Conservation (phyloP, 2,888 invertebrate species). For the Steromphala cineraria region DNA sequence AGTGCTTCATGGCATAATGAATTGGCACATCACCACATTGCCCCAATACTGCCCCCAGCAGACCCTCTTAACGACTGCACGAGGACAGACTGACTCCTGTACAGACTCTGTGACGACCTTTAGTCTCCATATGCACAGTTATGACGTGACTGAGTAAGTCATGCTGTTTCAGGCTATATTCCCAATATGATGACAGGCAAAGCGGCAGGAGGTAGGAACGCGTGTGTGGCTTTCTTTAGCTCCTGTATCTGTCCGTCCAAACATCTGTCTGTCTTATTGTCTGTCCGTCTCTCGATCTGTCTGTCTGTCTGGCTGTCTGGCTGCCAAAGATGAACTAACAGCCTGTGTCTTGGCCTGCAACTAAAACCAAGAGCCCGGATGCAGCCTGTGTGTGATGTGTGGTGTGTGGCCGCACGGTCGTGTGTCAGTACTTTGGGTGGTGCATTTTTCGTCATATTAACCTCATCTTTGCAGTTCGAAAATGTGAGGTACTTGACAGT, state of each 20-base stretch:
- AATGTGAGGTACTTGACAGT: slow-evolving; percentile 62
- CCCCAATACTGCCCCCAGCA: no score
- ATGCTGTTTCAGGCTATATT: not conserved
- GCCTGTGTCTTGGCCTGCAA: not conserved
- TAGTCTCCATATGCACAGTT: no score
- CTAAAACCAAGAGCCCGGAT: no score
- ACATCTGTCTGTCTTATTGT: no score
- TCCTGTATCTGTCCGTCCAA: slow-evolving; percentile 14
- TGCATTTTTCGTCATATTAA: not conserved
- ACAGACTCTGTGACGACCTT: no score
- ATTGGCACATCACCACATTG: no score
- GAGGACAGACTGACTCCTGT: no score
- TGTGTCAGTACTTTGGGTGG: not conserved
- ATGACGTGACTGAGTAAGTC: not conserved
- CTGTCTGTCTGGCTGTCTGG: not conserved
- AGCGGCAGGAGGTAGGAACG: not conserved
- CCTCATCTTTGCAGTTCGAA: slow-evolving; percentile 48
- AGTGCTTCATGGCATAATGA: no score
- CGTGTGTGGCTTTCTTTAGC: slow-evolving; percentile 11
- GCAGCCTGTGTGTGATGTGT: not conserved
- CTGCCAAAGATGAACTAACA: no score
- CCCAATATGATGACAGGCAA: not conserved
- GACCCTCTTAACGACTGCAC: no score
- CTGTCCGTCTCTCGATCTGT: not conserved
- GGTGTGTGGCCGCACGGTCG: not conserved